Evolutionary conservation across 2,888 invertebrate genomes (phyloP).

Genomic region (Lottia gigantea): DNA sequence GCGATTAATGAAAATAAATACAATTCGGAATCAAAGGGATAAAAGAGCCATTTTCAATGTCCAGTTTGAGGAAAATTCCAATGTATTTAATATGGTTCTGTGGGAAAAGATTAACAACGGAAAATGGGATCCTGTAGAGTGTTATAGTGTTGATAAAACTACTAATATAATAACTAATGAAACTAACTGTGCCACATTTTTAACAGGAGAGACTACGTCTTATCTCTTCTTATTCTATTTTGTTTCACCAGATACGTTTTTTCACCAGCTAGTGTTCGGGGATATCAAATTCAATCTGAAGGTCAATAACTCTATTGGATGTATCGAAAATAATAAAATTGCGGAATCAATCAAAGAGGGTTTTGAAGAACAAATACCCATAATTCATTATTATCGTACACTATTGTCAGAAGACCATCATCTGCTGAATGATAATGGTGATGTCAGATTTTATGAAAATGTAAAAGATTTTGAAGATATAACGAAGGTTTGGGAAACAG

Average conservation of each 20-base stretch:
- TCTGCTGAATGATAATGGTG: conserved; percentile 12
- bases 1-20: conserved; percentile 30
- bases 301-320: conserved; percentile 28
- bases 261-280: conserved; percentile 48
- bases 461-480: conserved; percentile 42
- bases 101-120: conserved; percentile 31
- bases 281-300: conserved; percentile 50
- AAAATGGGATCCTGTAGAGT: conserved; percentile 31
- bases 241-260: conserved; percentile 33
- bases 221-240: conserved; percentile 45
- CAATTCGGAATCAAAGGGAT: conserved; percentile 21
- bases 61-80: conserved; percentile 33
- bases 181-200: conserved; percentile 24
- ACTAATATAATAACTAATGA: conserved; percentile 26
- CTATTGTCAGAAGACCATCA: conserved; percentile 28
- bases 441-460: conserved; percentile 24
- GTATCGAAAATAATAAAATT: conserved; percentile 27
- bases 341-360: conserved; percentile 24
- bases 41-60: conserved; percentile 31
- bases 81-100: conserved; percentile 32
- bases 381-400: conserved; percentile 49
- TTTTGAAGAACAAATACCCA: conserved; percentile 26
- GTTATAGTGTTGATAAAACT: conserved; percentile 37
- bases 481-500: conserved; percentile 54
- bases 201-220: conserved; percentile 23